Evolutionary conservation across 2,113 vertebrate genomes (phyloP).

Genomic region (Anthoscopus minutus): DNA sequence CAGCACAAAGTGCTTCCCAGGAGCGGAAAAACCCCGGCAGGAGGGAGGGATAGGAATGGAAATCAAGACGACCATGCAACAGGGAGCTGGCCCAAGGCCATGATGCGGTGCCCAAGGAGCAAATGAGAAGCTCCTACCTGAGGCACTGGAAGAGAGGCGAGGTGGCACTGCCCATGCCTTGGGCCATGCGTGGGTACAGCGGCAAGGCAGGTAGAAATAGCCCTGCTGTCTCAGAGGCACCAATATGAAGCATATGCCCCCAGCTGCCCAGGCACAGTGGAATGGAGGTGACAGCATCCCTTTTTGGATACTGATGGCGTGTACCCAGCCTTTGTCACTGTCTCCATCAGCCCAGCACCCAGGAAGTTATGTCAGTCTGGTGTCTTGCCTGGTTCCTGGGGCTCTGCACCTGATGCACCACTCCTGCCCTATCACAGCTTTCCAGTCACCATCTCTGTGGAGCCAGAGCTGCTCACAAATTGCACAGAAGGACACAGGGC

Average conservation of each 20-base stretch:
- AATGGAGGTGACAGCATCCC: background rate
- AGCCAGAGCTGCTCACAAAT: background rate
- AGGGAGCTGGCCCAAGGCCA: slow-evolving; percentile 46
- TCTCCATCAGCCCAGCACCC: background rate
- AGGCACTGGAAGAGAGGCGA: fast-evolving
- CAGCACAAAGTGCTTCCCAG: background rate
- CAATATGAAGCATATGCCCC: fast-evolving
- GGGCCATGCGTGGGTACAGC: fast-evolving
- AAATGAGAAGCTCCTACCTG: slow-evolving; percentile 53
- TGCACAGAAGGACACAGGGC: background rate
- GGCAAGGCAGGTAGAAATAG: background rate
- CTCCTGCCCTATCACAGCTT: background rate
- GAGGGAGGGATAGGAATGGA: background rate
- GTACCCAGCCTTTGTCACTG: background rate
- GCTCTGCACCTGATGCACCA: background rate
- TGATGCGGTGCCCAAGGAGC: slow-evolving; percentile 33
- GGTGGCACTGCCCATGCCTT: background rate
- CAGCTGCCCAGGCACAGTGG: fast-evolving
- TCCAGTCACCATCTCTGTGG: background rate
- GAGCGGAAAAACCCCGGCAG: background rate
- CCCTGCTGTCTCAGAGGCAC: background rate
- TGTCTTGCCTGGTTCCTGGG: background rate
- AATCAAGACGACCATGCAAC: background rate
- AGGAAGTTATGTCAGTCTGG: background rate
- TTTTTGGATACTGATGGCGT: background rate